Conservation (phyloP, 2,113 vertebrate species). For the Plectropomus leopardus region DNA sequence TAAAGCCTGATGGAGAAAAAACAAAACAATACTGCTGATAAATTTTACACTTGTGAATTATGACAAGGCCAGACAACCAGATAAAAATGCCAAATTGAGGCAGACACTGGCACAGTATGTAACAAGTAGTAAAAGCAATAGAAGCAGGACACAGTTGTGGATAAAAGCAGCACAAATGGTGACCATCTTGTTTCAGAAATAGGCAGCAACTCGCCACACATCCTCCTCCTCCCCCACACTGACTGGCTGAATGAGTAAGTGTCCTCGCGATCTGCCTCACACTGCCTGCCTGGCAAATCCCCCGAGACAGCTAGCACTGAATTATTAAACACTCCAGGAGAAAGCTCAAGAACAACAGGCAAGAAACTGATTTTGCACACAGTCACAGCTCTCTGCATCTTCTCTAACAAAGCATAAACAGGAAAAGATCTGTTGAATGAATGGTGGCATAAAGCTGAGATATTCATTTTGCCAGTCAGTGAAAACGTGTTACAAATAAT, state of each 20-base stretch:
- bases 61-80: background rate
- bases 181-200: slow-evolving; percentile 64
- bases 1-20: slow-evolving; percentile 89
- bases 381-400: slow-evolving; percentile 30
- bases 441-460: background rate
- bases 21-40: background rate
- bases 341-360: slow-evolving; percentile 73
- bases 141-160: slow-evolving; percentile 16
- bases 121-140: slow-evolving; percentile 13
- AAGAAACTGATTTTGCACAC: slow-evolving; percentile 57
- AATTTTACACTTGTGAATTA: background rate
- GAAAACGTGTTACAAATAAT: background rate
- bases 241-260: slow-evolving; percentile 75
- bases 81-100: background rate
- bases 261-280: slow-evolving; percentile 73
- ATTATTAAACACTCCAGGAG: slow-evolving; percentile 85
- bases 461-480: background rate
- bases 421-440: slow-evolving; percentile 41
- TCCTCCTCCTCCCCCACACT: slow-evolving; percentile 73
- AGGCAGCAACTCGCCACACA: slow-evolving; percentile 44
- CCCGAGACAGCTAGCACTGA: slow-evolving; percentile 78
- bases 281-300: slow-evolving; percentile 75
- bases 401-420: slow-evolving; percentile 3
- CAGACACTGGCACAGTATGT: background rate
- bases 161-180: slow-evolving; percentile 52